Evolutionary conservation across 2,797 vertebrate genomes (phyloP).

Genomic region (Myotis findleyi): DNA sequence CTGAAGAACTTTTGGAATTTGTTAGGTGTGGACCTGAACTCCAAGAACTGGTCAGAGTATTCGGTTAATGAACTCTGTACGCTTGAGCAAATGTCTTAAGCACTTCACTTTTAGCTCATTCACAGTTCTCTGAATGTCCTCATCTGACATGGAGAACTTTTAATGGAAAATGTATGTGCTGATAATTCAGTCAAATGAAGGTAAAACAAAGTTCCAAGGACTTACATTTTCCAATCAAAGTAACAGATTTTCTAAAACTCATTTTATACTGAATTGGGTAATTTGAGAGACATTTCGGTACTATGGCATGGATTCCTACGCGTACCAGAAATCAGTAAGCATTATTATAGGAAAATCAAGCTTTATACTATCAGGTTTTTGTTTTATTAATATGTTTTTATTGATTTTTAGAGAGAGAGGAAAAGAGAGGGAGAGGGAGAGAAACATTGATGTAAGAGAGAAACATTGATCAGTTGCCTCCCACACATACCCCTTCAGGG

Average conservation of each 20-base stretch:
- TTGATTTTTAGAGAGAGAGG: background rate
- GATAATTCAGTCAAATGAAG: conserved; percentile 30
- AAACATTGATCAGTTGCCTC: background rate
- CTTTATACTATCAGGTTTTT: background rate
- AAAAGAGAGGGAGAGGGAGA: background rate
- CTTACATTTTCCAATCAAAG: conserved; percentile 1
- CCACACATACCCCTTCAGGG: background rate
- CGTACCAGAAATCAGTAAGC: conserved; percentile 26
- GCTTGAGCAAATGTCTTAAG: conserved; percentile 41
- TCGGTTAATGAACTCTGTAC: conserved; percentile 34
- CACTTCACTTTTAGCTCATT: background rate
- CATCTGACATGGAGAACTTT: background rate
- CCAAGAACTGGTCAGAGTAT: conserved; percentile 48
- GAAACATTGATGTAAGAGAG: background rate
- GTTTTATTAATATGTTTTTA: background rate
- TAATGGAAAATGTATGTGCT: background rate
- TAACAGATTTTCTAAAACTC: background rate
- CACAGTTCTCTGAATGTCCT: conserved; percentile 14
- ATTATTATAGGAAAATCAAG: background rate
- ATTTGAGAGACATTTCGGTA: conserved; percentile 5
- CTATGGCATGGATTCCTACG: background rate
- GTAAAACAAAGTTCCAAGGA: background rate
- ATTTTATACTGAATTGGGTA: background rate
- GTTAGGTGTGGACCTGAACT: conserved; percentile 73
- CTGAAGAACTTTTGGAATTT: conserved; percentile 84